These are phyloP conservation scores for Serrognathus titanus DNA, from an alignment of 2,888 invertebrate species.

Conservation along the genomic window DNA sequence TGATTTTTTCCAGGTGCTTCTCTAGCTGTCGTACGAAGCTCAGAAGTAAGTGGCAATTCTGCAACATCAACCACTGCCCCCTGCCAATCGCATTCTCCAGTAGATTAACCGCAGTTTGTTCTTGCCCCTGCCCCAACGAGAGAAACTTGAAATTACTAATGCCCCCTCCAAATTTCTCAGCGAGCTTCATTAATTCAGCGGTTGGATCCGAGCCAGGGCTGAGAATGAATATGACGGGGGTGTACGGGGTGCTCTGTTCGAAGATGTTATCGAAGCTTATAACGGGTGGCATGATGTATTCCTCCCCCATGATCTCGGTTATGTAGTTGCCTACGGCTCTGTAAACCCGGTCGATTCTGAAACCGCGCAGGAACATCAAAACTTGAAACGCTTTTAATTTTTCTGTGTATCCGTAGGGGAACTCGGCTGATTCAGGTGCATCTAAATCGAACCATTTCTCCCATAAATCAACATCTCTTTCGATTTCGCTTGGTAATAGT, in stretches of 20 bases:
- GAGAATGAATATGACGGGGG: slow-evolving; percentile 88
- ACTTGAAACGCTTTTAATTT: slow-evolving; percentile 63
- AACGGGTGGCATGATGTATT: slow-evolving; percentile 85
- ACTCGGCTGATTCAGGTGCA: slow-evolving; percentile 66
- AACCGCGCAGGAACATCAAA: slow-evolving; percentile 83
- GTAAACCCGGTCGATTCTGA: slow-evolving; percentile 85
- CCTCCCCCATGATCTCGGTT: slow-evolving; percentile 77
- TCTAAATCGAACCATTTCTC: slow-evolving; percentile 78
- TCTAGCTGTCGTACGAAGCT: slow-evolving; percentile 77
- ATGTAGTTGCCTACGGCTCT: slow-evolving; percentile 83
- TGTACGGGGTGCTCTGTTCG: slow-evolving; percentile 78
- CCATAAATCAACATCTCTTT: slow-evolving; percentile 57
- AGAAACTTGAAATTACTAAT: slow-evolving; percentile 80
- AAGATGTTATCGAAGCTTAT: slow-evolving; percentile 79
- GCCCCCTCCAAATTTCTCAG: slow-evolving; percentile 66
- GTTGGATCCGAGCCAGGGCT: slow-evolving; percentile 95
- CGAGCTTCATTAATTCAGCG: slow-evolving; percentile 76
- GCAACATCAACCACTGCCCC: slow-evolving; percentile 89
- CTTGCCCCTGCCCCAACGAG: slow-evolving; percentile 92
- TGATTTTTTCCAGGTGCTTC: slow-evolving; percentile 75
- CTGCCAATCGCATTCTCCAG: slow-evolving; percentile 66
- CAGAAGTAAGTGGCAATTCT: slow-evolving; percentile 86
- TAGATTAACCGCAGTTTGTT: slow-evolving; percentile 71
- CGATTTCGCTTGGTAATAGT: slow-evolving; percentile 62
- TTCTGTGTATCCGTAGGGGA: slow-evolving; percentile 70